Evolutionary conservation across 2,113 vertebrate genomes (phyloP), one percentile per base, ranked within the genome.

Genomic region (Callochromis pleurospilus): DNA sequence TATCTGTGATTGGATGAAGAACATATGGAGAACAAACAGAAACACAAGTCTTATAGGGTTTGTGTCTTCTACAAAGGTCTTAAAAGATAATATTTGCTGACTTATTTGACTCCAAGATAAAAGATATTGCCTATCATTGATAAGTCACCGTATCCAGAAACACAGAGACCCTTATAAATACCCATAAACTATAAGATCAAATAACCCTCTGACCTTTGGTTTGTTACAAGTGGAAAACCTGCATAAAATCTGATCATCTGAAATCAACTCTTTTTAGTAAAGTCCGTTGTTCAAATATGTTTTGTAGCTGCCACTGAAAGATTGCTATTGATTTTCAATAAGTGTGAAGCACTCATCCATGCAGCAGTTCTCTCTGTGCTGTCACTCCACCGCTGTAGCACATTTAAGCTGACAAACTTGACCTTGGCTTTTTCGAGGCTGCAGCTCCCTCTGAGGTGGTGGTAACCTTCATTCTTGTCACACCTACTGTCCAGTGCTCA

Each of bases 251-350:
- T 58, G 90, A 86, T 81, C 80, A 40, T 77, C 26, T 77, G 2
- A 33, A 33, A 77, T 77, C 45, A 42, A 82, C 80, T 89, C 87
- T 80, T 80, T 33, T 81, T 82, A 87, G 86, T 92, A 80, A 79
- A 84, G 31, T 82, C 83, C 83, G 79, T 82, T 88, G 88, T 90
- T 91, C 80, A 92, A 87, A 88, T 93, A 90, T 89, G 86, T 93
- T 21, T 89, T 82, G 88, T 86, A n/a, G 87, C 90, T 87, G 88
- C 90, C 56, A 58, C 86, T 91, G 87, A 95, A 91, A 95, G 91
- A 95, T 94, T 95, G 87, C 81, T 92, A 96, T 96, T 95, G 96
- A 96, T 96, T 96, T 96, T 95, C 93, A 95, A 94, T 94, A 95
- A 95, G 91, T 90, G 93, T 85, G 79, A 91, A 86, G 91, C 94